phyloP scores from a whole-genome alignment of 2,888 invertebrate genomes.

The Ormyrus nitidulus region DNA sequence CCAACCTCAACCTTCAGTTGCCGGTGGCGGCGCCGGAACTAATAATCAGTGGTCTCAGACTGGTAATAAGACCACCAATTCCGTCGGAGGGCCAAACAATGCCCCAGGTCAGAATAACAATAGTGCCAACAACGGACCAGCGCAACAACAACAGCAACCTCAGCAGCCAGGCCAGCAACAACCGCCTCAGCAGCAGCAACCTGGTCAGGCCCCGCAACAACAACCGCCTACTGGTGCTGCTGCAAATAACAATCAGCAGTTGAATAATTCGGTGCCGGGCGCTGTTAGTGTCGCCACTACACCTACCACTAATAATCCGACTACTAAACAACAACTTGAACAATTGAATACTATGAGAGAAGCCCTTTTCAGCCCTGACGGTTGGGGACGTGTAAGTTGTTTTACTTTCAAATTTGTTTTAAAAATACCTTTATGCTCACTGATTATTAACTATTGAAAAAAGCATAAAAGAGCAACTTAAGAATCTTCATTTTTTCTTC shows the following conservation, averaged over 20 bases:
- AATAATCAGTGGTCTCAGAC: slow-evolving; percentile 44
- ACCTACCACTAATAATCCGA: slow-evolving; percentile 78
- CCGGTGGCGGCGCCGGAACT: slow-evolving; percentile 54
- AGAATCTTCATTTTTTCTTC: slow-evolving; percentile 17
- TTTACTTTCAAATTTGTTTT: slow-evolving; percentile 1
- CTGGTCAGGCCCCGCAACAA: neutral
- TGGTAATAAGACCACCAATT: slow-evolving; percentile 57
- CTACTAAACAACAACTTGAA: slow-evolving; percentile 89
- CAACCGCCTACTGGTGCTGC: slow-evolving; percentile 59
- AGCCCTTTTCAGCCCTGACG: slow-evolving; percentile 92
- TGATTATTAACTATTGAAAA: neutral
- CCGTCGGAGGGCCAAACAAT: slow-evolving; percentile 65
- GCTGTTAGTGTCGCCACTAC: slow-evolving; percentile 66
- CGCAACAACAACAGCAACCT: slow-evolving; percentile 63
- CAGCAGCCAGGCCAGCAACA: slow-evolving; percentile 64
- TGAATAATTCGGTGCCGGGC: slow-evolving; percentile 63
- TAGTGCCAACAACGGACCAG: slow-evolving; percentile 20
- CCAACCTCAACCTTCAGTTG: slow-evolving; percentile 65
- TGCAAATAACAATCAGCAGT: slow-evolving; percentile 69
- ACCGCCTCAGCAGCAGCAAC: slow-evolving; percentile 38
- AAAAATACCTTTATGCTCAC: slow-evolving; percentile 1
- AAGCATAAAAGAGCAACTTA: too few species aligned
- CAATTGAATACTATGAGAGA: slow-evolving; percentile 94
- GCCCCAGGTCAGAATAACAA: slow-evolving; percentile 71
- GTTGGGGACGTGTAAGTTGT: slow-evolving; percentile 91